phyloP scores from a whole-genome alignment of 2,888 invertebrate species.

The Scaptomyza tumidula region DNA sequence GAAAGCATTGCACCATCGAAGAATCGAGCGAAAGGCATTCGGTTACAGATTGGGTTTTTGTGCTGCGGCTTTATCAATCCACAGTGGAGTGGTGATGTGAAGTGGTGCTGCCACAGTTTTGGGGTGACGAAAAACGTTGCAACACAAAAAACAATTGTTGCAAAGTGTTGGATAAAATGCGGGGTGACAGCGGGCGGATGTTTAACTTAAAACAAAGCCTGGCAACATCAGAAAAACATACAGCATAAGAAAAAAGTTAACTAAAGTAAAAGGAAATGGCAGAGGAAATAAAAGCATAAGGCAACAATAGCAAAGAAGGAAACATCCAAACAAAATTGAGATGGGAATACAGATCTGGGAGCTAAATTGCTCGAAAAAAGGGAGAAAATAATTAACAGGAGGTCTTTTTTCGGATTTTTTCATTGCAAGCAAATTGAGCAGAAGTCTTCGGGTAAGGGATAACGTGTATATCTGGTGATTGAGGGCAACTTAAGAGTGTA shows the following conservation, averaged over 20 bases:
- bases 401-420: not conserved
- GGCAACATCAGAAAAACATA: conserved; percentile 20
- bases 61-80: conserved; percentile 1
- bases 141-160: conserved; percentile 16
- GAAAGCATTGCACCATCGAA: not conserved
- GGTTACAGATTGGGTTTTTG: conserved; percentile 19
- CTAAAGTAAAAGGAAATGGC: conserved; percentile 41
- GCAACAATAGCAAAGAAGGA: conserved; percentile 20
- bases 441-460: conserved; percentile 42
- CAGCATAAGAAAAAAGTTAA: not conserved
- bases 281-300: conserved; percentile 58
- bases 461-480: conserved; percentile 6
- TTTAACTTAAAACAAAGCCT: conserved; percentile 55
- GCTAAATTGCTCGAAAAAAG: conserved; percentile 58
- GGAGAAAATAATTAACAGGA: conserved; percentile 66
- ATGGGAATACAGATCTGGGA: conserved; percentile 36
- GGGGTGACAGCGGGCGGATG: conserved; percentile 20
- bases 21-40: conserved; percentile 8
- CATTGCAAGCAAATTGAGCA: conserved; percentile 54
- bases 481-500: not conserved
- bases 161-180: conserved; percentile 1
- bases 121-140: conserved; percentile 38
- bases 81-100: conserved; percentile 8
- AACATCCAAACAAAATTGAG: conserved; percentile 25
- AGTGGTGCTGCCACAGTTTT: conserved; percentile 19